phyloP scores from a whole-genome alignment of 2,797 vertebrate genomes.

The Pygocentrus nattereri region DNA sequence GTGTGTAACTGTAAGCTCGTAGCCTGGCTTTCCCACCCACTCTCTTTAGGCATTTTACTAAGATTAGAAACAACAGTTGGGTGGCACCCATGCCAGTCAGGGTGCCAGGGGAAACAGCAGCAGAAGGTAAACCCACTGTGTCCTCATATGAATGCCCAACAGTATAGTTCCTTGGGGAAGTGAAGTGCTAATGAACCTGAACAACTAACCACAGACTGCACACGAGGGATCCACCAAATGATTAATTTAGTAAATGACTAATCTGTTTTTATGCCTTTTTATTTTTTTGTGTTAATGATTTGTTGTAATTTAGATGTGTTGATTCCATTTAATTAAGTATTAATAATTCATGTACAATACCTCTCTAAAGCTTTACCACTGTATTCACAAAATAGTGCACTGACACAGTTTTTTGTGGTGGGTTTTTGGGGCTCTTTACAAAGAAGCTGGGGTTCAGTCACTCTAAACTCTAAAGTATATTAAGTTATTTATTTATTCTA shows the following conservation, averaged over 20 bases:
- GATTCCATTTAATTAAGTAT: not conserved
- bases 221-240: not conserved
- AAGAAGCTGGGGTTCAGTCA: too few species aligned
- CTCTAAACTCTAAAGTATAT: too few species aligned
- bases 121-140: not conserved
- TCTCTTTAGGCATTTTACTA: not conserved
- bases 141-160: not conserved
- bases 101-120: slow-evolving; percentile 7
- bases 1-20: not conserved
- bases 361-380: too few species aligned
- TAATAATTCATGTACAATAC: too few species aligned
- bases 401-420: too few species aligned
- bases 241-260: not conserved
- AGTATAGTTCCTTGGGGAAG: not conserved
- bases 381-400: too few species aligned
- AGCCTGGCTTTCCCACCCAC: slow-evolving; percentile 3
- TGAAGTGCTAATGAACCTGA: not conserved
- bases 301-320: not conserved
- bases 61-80: slow-evolving; percentile 10
- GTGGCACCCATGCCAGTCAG: not conserved
- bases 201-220: not conserved
- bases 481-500: too few species aligned
- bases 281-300: not conserved
- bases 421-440: too few species aligned
- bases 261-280: not conserved